A percentile compares a stretch with the other conserved stretches of the same genome.
Conservation (phyloP, 2,113 vertebrate species). For the Notechis scutatus region DNA sequence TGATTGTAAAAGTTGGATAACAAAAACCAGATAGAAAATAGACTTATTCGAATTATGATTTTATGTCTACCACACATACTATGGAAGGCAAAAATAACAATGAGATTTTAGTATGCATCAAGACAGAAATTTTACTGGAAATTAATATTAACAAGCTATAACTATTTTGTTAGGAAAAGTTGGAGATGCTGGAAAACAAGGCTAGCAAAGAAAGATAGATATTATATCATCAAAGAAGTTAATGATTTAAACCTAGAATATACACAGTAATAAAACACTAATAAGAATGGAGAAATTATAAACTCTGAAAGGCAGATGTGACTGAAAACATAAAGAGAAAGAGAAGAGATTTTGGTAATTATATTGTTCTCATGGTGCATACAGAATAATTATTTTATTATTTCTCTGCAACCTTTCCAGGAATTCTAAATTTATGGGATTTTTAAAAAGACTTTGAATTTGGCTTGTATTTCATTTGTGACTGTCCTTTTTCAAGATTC, state of each 20-base stretch:
- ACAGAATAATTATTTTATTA: neutral
- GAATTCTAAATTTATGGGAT: neutral
- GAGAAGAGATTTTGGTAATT: neutral
- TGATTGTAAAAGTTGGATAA: neutral
- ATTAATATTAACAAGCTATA: neutral
- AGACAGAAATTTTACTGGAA: neutral
- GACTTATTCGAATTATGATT: neutral
- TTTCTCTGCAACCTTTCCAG: neutral
- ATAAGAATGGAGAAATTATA: neutral
- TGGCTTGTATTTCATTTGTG: neutral
- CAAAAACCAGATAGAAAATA: neutral
- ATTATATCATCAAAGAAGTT: neutral
- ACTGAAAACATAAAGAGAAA: neutral
- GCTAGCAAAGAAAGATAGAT: neutral
- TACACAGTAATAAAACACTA: neutral
- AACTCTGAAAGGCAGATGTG: neutral
- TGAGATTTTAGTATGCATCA: neutral
- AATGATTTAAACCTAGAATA: neutral
- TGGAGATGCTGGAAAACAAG: neutral
- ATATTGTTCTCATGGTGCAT: neutral
- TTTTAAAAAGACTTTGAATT: neutral
- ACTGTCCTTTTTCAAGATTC: neutral
- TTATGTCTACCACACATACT: neutral
- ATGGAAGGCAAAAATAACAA: neutral
- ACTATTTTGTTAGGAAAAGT: neutral